Percentiles rank a stretch among this genome's conserved stretches.
Conservation (phyloP, 2,888 invertebrate species). For the Acheta domesticus region DNA sequence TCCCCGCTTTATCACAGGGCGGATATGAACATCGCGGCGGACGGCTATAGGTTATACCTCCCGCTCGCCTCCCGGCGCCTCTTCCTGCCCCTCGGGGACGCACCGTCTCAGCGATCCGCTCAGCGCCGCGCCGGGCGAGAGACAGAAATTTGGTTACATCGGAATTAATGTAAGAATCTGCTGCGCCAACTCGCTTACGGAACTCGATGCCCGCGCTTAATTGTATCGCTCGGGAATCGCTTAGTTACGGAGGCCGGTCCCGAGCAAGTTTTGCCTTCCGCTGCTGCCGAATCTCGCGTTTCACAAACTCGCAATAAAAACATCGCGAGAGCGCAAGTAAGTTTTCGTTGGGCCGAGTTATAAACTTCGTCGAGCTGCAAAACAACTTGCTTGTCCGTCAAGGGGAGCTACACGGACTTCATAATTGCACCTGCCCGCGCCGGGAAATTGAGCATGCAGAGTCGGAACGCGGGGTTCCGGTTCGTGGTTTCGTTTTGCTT, state of each 20-base stretch:
- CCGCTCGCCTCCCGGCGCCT: neutral
- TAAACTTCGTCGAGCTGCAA: neutral
- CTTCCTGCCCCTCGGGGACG: neutral
- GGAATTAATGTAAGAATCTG: conserved; percentile 1
- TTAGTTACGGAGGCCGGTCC: neutral
- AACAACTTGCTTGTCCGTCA: neutral
- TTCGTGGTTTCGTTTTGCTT: too few species aligned
- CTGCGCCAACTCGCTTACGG: neutral
- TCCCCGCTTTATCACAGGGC: neutral
- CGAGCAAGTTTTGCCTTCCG: neutral
- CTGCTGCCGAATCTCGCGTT: neutral
- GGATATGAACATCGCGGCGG: neutral
- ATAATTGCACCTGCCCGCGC: neutral
- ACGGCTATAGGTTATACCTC: neutral
- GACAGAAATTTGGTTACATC: neutral
- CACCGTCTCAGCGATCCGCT: neutral
- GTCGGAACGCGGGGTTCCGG: too few species aligned
- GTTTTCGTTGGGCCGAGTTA: neutral
- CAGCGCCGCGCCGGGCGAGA: neutral
- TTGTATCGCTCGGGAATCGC: conserved; percentile 7
- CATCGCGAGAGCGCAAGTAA: neutral
- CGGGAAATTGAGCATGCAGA: too few species aligned
- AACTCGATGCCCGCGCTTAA: neutral
- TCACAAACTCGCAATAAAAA: conserved; percentile 18
- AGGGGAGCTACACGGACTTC: neutral